phyloP scores from a whole-genome alignment of 2,113 vertebrate species.

The Oostethus manadensis region DNA sequence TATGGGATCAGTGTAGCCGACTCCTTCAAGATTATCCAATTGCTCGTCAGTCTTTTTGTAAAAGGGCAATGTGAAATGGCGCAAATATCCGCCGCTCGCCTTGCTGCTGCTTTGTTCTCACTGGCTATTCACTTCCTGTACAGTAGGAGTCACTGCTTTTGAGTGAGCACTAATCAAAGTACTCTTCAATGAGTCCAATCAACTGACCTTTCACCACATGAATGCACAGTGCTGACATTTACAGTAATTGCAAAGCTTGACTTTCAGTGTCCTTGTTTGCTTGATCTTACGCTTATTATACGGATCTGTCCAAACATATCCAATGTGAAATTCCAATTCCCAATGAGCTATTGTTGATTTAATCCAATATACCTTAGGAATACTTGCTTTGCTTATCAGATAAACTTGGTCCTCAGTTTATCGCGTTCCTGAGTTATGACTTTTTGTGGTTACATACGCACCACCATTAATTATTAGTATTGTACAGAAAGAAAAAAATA shows the following conservation, averaged over 20 bases:
- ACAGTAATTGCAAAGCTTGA: constrained; percentile 25
- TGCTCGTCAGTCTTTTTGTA: neutral
- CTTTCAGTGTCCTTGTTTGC: constrained; percentile 33
- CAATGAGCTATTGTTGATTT: too few species aligned
- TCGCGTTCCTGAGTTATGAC: too few species aligned
- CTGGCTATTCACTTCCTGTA: constrained; percentile 18
- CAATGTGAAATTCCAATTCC: too few species aligned
- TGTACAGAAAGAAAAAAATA: too few species aligned
- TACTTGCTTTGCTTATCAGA: too few species aligned
- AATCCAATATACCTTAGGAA: too few species aligned
- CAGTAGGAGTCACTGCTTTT: constrained; percentile 24
- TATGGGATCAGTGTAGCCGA: neutral
- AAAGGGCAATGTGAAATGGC: neutral
- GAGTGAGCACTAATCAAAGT: constrained; percentile 45
- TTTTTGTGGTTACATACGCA: too few species aligned
- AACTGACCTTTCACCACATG: constrained; percentile 43
- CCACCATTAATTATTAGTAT: too few species aligned
- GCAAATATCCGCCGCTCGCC: neutral
- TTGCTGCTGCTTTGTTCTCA: constrained; percentile 9
- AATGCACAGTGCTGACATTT: constrained; percentile 43
- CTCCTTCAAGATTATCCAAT: neutral
- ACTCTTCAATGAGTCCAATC: constrained; percentile 41
- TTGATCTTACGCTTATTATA: constrained; percentile 20
- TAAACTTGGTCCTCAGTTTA: too few species aligned
- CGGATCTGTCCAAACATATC: neutral